Percentiles rank a stretch among this genome's conserved stretches.
phyloP scores from a whole-genome alignment of 2,888 invertebrate species.

The Amiota minor region DNA sequence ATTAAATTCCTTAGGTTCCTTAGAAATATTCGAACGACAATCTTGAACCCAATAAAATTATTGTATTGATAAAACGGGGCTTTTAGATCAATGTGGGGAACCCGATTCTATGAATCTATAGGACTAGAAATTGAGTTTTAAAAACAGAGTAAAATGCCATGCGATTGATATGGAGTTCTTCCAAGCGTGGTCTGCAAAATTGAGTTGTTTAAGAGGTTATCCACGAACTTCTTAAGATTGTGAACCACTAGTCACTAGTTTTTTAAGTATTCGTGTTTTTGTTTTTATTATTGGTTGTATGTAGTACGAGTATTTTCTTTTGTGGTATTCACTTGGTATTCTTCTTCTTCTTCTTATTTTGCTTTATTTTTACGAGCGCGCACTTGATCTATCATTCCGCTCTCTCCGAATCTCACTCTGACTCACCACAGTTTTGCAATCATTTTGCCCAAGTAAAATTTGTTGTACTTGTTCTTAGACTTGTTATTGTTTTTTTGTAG shows the following conservation, averaged over 20 bases:
- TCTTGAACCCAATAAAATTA: too few relatives aligned
- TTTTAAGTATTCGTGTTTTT: conserved; percentile 15
- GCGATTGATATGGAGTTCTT: too few relatives aligned
- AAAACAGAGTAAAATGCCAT: too few relatives aligned
- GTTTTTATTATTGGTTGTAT: not conserved
- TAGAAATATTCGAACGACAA: too few relatives aligned
- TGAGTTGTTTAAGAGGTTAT: too few relatives aligned
- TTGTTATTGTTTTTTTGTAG: conserved; percentile 25
- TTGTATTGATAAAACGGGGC: too few relatives aligned
- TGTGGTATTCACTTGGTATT: conserved; percentile 7
- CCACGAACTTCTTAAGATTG: too few relatives aligned
- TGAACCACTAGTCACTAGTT: not conserved
- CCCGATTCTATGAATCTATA: too few relatives aligned
- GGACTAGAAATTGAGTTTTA: too few relatives aligned
- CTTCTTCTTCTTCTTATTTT: not conserved
- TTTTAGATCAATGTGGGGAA: too few relatives aligned
- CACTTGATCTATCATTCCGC: conserved; percentile 18
- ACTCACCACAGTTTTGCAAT: conserved; percentile 2
- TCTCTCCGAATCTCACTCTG: conserved; percentile 5
- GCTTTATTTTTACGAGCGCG: not conserved
- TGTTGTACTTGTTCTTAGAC: conserved; percentile 23
- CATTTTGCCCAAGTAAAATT: not conserved
- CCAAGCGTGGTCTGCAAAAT: too few relatives aligned
- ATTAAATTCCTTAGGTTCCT: too few relatives aligned
- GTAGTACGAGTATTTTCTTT: not conserved